Conservation (phyloP, 1,140 invertebrate species). For the Ceratosolen solmsi region DNA sequence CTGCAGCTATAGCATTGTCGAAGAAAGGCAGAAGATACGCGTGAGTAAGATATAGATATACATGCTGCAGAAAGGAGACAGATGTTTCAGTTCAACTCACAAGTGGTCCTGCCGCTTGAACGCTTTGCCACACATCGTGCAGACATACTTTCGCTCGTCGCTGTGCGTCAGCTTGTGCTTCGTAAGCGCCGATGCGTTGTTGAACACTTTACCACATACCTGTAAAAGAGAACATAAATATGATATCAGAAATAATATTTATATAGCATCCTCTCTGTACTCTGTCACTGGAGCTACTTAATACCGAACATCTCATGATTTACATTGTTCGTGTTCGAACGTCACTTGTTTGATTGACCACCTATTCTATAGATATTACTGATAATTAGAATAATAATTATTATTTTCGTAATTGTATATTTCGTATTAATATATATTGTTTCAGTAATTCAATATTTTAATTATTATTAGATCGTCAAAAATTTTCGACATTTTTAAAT, state of each 20-base stretch:
- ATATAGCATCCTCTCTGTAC: background rate
- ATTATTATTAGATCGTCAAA: too few relatives aligned
- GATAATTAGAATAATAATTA: too few relatives aligned
- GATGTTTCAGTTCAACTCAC: constrained; percentile 79
- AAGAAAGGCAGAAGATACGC: background rate
- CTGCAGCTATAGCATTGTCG: background rate
- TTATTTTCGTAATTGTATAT: too few relatives aligned
- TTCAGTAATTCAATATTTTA: too few relatives aligned
- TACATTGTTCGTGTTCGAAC: too few relatives aligned
- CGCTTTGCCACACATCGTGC: constrained; percentile 94
- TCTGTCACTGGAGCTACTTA: constrained; percentile 20
- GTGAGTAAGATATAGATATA: background rate
- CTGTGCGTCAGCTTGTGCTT: constrained; percentile 99
- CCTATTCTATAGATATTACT: too few relatives aligned
- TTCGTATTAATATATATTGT: too few relatives aligned
- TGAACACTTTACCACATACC: constrained; percentile 96
- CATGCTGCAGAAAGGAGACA: background rate
- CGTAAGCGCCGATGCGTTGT: constrained; percentile 95
- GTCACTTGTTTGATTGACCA: too few relatives aligned
- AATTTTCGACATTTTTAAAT: too few relatives aligned
- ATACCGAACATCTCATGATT: background rate
- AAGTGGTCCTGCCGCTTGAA: constrained; percentile 99
- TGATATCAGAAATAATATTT: constrained; percentile 19
- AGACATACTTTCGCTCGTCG: constrained; percentile 97
- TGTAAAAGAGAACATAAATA: constrained; percentile 70